Base-by-base conservation (phyloP, 2,113 vertebrate species). In the Erythrolamprus reginae region DNA sequence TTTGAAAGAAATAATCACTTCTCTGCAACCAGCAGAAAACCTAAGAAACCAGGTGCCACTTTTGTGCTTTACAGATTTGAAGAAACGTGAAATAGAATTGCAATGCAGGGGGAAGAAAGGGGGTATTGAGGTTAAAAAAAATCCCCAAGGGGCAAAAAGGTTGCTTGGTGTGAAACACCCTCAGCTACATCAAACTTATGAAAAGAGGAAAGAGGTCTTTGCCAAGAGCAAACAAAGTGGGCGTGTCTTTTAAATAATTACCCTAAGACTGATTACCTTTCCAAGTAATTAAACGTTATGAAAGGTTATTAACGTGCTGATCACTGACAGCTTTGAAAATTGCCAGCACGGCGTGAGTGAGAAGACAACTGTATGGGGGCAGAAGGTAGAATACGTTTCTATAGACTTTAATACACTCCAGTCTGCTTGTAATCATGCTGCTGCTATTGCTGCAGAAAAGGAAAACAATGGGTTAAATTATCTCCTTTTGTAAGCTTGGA, bases 201-300 rank as follows among this genome's bases (percentile, higher is more conserved):
- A 52, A 45, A 94, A 95, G 93, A 95, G 91, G 93, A 91, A 82
- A n/a, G 91, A 88, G 89, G 84, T 86, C 91, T 89, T 90, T 96
- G 96, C 96, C 95, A 96, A 95, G 87, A 96, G 92, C 94, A 93
- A 96, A 95, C 93, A 92, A 93, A 96, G 94, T 92, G 92, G 93
- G 94, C 92, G 92, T 94, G 94, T 92, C 92, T 95, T 93, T 95
- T 88, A 90, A 94, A 95, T 94, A 94, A 89, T 94, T 91, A 93
- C 94, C 94, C 85, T 92, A 95, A 91, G 82, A 93, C 94, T 3
- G 51, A 96, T 94, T 96, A 94, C 93, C 93, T 96, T 96, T 96
- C 95, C 95, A 96, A 95, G 95, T 95, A 96, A 96, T 96, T 96
- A 96, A 96, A 95, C 94, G 89, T 95, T 95, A 94, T 96, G 96